Evolutionary conservation across 2,113 vertebrate genomes (phyloP).

Genomic region (Rhinolophus sinicus): DNA sequence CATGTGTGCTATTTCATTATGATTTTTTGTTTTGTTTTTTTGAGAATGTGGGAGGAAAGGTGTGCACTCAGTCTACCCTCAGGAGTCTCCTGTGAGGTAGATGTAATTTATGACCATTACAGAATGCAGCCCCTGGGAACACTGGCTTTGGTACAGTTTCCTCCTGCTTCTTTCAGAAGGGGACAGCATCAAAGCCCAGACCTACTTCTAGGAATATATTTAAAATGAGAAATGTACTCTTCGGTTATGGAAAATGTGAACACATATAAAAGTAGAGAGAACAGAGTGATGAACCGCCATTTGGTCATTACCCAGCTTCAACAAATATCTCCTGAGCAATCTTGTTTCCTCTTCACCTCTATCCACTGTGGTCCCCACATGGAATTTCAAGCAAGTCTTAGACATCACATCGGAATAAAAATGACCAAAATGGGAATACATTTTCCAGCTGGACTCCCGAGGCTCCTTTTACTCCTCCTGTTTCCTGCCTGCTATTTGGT

Average conservation of each 20-base stretch:
- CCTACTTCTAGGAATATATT: neutral
- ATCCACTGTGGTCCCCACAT: neutral
- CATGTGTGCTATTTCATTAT: neutral
- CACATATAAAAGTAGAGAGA: neutral
- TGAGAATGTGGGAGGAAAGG: neutral
- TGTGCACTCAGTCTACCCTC: neutral
- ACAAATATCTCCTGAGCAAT: neutral
- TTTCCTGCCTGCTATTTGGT: neutral
- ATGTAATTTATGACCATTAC: neutral
- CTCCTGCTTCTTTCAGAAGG: neutral
- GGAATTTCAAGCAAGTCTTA: conserved; percentile 22
- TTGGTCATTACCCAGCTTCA: neutral
- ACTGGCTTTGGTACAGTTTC: neutral
- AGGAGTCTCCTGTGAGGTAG: neutral
- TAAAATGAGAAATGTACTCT: conserved; percentile 12
- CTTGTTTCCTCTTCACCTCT: neutral
- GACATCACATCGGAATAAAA: neutral
- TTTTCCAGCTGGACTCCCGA: neutral
- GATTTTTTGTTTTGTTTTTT: neutral
- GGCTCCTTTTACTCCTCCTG: neutral
- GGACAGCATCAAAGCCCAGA: neutral
- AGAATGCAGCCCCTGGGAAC: neutral
- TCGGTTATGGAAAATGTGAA: neutral
- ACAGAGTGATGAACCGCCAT: neutral
- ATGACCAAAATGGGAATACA: neutral